Evolutionary conservation across 2,797 vertebrate genomes (phyloP).

Genomic region (Hozukius guyotensis): DNA sequence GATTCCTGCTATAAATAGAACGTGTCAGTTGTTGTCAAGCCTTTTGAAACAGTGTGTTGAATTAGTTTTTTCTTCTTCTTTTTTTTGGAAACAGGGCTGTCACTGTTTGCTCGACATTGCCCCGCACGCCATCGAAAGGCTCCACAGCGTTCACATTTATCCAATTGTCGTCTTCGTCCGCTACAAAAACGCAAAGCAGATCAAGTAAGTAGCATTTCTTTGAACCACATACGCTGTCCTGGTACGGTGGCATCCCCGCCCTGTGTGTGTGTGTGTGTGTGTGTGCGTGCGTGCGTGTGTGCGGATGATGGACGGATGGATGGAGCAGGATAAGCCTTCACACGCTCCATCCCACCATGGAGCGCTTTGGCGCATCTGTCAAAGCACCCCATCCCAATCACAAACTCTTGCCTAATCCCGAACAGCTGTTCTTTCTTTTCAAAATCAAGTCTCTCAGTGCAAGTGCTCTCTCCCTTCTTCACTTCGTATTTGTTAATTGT

Average conservation of each 20-base stretch:
- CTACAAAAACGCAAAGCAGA: conserved; percentile 98
- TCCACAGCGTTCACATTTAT: conserved; percentile 97
- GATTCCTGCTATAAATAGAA: background rate
- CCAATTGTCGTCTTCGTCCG: conserved; percentile 97
- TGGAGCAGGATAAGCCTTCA: conserved; percentile 44
- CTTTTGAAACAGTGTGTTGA: background rate
- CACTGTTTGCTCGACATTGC: conserved; percentile 97
- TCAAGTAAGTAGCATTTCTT: conserved; percentile 89
- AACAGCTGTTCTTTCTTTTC: conserved; percentile 43
- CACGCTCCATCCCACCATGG: conserved; percentile 27
- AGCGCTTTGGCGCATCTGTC: conserved; percentile 30
- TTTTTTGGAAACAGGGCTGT: conserved; percentile 85
- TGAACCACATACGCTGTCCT: background rate
- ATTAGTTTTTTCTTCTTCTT: background rate
- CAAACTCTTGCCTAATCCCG: conserved; percentile 47
- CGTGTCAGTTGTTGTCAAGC: background rate
- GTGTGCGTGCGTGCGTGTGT: background rate
- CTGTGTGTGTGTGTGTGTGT: background rate
- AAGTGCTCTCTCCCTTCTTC: conserved; percentile 1
- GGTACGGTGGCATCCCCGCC: background rate
- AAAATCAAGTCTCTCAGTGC: conserved; percentile 12
- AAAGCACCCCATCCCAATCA: conserved; percentile 7
- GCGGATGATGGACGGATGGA: conserved; percentile 6
- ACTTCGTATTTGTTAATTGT: background rate
- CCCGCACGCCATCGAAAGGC: conserved; percentile 95